Base-by-base conservation (phyloP, 2,888 invertebrate genomes). In the Venusia cambrica region DNA sequence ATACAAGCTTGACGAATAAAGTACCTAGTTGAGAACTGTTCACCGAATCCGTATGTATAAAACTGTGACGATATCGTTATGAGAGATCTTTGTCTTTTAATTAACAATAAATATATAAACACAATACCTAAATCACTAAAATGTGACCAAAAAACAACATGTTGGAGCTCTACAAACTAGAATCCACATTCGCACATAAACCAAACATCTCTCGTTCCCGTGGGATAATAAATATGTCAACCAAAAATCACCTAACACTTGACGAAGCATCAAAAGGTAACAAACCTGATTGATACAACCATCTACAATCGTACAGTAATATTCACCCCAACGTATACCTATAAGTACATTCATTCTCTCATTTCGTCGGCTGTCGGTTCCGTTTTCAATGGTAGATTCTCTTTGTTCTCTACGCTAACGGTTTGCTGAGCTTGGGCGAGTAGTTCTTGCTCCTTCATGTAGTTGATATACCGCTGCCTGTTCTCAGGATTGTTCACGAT, bases 401-500 rank as follows among this genome's bases (percentile, higher is more conserved):
- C 59, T 6, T 53, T 55, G 1, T 50, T 38, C 2, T 47, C 31
- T 22, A 33, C 5, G 25, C 5, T 33, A 6, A 25, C 15, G 7
- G 40, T 32, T 13, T 45, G 54, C 2, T 18, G 12, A n/a, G 26
- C 19, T 13, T 8, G 13, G n/a, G 31, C n/a, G 2, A 14, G 14
- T 7, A 22, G 5, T 12, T 22, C 27, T 10, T 41, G 45, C 0
- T 36, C 13, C 0, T 25, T 17, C 29, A 77, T 49, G 5, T 76
- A 66, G 21, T 78, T 75, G 0, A 68, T 35, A 28, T 78, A 81
- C n/a, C 77, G 65, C 38, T 54, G 57, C 15, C 48, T 61, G 22
- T 77, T 81, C 25, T 81, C 81, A 0, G 88, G 88, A 55, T 90
- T 90, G 25, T 78, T 88, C 73, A 91, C 71, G 2, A 91, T 88